A percentile compares a stretch with the other conserved stretches of the same genome.
phyloP scores from a whole-genome alignment of 2,888 invertebrate species.

The Mimachlamys varia region DNA sequence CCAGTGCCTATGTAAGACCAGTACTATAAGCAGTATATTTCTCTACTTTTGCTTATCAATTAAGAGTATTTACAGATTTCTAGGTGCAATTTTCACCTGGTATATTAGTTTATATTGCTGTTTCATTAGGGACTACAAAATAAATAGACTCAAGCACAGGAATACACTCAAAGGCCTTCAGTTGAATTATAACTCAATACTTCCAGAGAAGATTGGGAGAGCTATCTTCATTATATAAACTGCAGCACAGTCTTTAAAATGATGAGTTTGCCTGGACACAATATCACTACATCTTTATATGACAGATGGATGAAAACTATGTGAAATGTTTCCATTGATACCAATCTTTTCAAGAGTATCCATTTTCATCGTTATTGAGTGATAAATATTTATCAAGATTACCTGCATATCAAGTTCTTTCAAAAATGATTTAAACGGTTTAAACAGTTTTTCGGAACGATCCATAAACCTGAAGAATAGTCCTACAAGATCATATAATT shows the following conservation, averaged over 20 bases:
- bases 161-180: not conserved
- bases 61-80: no score
- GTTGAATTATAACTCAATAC: not conserved
- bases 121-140: not conserved
- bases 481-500: not conserved
- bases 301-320: not conserved
- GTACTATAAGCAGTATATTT: no score
- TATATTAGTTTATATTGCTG: not conserved
- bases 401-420: not conserved
- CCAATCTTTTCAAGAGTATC: not conserved
- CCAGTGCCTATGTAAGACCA: no score
- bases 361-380: not conserved
- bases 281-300: not conserved
- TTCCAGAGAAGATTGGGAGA: not conserved
- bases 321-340: not conserved
- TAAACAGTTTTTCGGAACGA: not conserved
- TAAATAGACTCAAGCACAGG: not conserved
- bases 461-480: not conserved
- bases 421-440: not conserved
- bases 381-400: not conserved
- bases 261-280: not conserved
- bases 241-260: not conserved
- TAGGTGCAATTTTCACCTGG: no score
- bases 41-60: no score
- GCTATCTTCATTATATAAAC: not conserved